These are phyloP conservation scores for Limenitis camilla DNA, from an alignment of 2,888 invertebrate species.

Conservation along the genomic window DNA sequence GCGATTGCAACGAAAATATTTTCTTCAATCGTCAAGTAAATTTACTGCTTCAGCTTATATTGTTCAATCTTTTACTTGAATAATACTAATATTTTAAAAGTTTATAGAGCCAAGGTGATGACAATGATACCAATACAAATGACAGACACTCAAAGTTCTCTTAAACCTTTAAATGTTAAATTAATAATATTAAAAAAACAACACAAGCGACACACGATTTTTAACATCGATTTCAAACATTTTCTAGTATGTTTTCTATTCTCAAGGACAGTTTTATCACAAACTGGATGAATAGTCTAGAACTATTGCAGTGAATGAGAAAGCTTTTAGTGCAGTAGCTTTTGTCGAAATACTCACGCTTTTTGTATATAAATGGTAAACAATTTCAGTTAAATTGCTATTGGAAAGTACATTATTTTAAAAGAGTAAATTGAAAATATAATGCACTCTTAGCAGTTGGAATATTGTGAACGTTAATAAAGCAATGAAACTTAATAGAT, in stretches of 20 bases:
- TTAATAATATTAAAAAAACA: neutral
- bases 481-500: no score
- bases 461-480: no score
- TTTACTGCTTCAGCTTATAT: no score
- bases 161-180: neutral
- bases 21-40: no score
- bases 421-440: neutral
- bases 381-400: slow-evolving; percentile 1
- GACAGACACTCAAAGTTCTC: no score
- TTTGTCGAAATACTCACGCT: slow-evolving; percentile 1
- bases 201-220: neutral
- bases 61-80: no score
- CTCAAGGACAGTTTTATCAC: slow-evolving; percentile 8
- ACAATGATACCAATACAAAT: no score
- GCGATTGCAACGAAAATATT: no score
- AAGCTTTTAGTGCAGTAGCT: slow-evolving; percentile 12
- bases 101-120: no score
- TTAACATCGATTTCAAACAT: neutral
- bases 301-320: slow-evolving; percentile 9
- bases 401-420: neutral
- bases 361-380: slow-evolving; percentile 3
- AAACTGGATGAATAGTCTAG: slow-evolving; percentile 3
- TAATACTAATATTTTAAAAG: no score
- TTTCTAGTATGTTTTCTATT: neutral
- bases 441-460: no score